These are phyloP conservation scores for Ostrea denselamellosa DNA, from an alignment of 1,140 invertebrate genomes.

Conservation along the genomic window DNA sequence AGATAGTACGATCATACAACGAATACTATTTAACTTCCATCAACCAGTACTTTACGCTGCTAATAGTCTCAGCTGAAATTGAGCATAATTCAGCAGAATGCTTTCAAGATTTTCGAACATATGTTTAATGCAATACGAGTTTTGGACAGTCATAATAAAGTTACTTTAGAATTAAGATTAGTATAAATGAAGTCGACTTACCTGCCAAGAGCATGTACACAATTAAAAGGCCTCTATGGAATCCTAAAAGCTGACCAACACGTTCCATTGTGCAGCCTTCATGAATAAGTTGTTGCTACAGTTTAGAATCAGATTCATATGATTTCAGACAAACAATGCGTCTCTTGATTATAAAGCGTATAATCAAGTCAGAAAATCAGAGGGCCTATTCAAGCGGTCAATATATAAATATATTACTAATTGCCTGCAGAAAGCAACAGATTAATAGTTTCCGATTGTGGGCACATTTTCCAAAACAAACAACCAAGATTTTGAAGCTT, in stretches of 20 bases:
- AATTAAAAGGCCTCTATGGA: not conserved
- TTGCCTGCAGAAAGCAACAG: not conserved
- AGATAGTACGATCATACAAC: no score
- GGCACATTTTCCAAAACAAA: conserved; percentile 24
- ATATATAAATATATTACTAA: conserved; percentile 25
- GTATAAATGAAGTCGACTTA: not conserved
- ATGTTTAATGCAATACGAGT: no score
- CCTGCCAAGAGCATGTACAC: not conserved
- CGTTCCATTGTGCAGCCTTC: conserved; percentile 29
- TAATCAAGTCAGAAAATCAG: not conserved
- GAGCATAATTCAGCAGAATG: no score
- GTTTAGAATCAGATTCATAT: conserved; percentile 16
- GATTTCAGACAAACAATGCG: conserved; percentile 6
- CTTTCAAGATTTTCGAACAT: no score
- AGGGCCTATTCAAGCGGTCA: not conserved
- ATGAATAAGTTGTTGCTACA: conserved; percentile 14
- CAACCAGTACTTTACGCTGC: no score
- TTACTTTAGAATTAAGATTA: no score
- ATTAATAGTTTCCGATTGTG: conserved; percentile 23
- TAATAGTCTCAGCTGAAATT: no score
- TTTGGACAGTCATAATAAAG: no score
- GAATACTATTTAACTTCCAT: no score
- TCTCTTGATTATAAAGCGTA: not conserved
- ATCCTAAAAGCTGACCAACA: not conserved
- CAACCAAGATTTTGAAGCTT: conserved; percentile 13